These are phyloP conservation scores for Drymonia ruficornis DNA, from an alignment of 2,888 invertebrate genomes.

Conservation along the genomic window DNA sequence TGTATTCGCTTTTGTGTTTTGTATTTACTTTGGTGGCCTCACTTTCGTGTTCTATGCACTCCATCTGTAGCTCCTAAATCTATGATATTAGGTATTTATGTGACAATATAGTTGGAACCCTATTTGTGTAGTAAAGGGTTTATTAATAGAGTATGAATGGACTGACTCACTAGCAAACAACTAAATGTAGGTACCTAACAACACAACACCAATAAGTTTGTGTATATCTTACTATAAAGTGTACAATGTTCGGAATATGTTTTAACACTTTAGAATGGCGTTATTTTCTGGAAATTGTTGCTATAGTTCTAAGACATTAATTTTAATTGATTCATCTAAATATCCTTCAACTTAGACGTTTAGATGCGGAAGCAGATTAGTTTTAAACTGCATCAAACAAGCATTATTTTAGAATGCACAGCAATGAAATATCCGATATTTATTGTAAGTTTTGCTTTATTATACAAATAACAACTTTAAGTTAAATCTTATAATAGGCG, in stretches of 20 bases:
- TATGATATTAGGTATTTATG: no score
- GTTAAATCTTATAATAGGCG: slow-evolving; percentile 26
- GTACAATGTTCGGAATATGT: no score
- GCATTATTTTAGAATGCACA: background rate
- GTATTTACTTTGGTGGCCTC: no score
- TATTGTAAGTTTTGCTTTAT: background rate
- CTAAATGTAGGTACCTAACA: background rate
- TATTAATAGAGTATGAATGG: background rate
- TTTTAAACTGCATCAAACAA: background rate
- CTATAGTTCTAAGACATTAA: slow-evolving; percentile 27
- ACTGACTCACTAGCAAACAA: slow-evolving; percentile 4
- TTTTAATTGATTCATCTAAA: slow-evolving; percentile 8
- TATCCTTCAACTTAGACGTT: slow-evolving; percentile 40
- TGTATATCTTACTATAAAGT: background rate
- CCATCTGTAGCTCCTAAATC: no score
- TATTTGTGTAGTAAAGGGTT: background rate
- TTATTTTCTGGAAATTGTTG: no score
- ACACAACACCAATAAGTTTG: background rate
- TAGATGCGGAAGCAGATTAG: slow-evolving; percentile 44
- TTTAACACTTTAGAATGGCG: no score
- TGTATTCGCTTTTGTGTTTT: no score
- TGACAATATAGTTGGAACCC: no score
- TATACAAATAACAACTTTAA: slow-evolving; percentile 14
- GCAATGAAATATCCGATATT: background rate
- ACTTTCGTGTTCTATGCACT: no score